Evolutionary conservation across 2,888 invertebrate genomes (phyloP).

Genomic region (Ormyrus thymus): DNA sequence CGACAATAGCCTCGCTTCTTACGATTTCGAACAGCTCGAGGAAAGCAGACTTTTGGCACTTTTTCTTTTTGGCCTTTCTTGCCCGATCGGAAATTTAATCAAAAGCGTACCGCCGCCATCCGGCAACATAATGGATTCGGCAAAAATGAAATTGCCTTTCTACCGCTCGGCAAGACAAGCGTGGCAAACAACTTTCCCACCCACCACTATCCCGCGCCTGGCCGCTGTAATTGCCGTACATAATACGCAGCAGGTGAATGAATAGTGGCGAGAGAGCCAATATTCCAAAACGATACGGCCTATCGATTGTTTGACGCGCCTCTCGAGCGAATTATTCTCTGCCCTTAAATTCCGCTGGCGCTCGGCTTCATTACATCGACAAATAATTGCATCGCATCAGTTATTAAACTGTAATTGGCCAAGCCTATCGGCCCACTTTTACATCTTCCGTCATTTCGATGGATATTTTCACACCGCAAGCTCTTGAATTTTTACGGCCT

Average conservation of each 20-base stretch:
- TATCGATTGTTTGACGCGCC: slow-evolving; percentile 8
- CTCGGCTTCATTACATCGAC: slow-evolving; percentile 15
- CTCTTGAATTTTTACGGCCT: too few species aligned
- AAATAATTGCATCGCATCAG: slow-evolving; percentile 40
- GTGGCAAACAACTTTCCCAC: slow-evolving; percentile 68
- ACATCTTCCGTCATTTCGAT: too few species aligned
- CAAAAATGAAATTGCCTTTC: slow-evolving; percentile 64
- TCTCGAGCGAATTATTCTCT: too few species aligned
- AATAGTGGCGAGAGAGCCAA: neutral
- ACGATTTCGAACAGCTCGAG: too few species aligned
- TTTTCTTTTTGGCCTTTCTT: neutral
- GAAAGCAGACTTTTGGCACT: too few species aligned
- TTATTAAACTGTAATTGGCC: slow-evolving; percentile 46
- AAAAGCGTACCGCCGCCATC: neutral
- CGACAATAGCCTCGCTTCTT: too few species aligned
- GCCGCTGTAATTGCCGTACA: slow-evolving; percentile 57
- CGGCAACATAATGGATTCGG: slow-evolving; percentile 50
- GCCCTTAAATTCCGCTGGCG: neutral
- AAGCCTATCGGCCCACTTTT: neutral
- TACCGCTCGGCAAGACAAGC: slow-evolving; percentile 60
- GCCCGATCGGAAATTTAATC: neutral
- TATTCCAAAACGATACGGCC: neutral
- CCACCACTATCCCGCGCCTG: slow-evolving; percentile 61
- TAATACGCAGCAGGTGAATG: slow-evolving; percentile 3
- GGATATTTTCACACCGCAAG: too few species aligned